Conservation (phyloP, 1,140 invertebrate species). For the Drosophila ercepeae region DNA sequence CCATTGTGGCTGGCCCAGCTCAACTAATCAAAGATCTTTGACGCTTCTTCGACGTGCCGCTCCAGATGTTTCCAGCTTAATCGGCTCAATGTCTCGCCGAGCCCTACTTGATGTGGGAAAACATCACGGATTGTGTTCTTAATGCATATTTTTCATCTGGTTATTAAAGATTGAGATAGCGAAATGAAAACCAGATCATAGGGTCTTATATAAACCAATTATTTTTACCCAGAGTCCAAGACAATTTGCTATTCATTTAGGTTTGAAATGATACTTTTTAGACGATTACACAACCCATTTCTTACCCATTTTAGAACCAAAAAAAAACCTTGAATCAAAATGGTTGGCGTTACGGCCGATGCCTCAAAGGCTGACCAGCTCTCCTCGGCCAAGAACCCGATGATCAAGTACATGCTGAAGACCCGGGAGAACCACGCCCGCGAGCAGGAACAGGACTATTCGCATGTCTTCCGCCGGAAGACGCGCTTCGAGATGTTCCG, state of each 20-base stretch:
- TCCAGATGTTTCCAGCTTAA: constrained; percentile 62
- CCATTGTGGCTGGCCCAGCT: constrained; percentile 26
- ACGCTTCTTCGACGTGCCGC: constrained; percentile 47
- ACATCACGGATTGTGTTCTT: constrained; percentile 26
- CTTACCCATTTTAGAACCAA: neutral
- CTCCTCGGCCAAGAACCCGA: constrained; percentile 73
- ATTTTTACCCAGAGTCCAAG: no score
- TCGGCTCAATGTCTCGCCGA: constrained; percentile 66
- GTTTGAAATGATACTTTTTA: no score
- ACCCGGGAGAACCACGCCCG: constrained; percentile 75
- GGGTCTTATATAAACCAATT: no score
- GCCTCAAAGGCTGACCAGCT: constrained; percentile 50
- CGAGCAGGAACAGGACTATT: constrained; percentile 82
- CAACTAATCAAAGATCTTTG: constrained; percentile 65
- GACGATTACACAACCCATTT: no score
- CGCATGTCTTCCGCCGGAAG: constrained; percentile 86
- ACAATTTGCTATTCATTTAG: no score
- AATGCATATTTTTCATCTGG: neutral
- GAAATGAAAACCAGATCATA: constrained; percentile 2
- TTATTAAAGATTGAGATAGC: constrained; percentile 42
- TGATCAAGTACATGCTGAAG: constrained; percentile 81
- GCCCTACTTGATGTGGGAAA: constrained; percentile 33
- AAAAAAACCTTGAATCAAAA: constrained; percentile 29
- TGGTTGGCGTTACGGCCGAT: constrained; percentile 70
- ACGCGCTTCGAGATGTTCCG: constrained; percentile 88